These are phyloP conservation scores for Bubo bubo DNA, from an alignment of 2,113 vertebrate genomes.

Conservation along the genomic window DNA sequence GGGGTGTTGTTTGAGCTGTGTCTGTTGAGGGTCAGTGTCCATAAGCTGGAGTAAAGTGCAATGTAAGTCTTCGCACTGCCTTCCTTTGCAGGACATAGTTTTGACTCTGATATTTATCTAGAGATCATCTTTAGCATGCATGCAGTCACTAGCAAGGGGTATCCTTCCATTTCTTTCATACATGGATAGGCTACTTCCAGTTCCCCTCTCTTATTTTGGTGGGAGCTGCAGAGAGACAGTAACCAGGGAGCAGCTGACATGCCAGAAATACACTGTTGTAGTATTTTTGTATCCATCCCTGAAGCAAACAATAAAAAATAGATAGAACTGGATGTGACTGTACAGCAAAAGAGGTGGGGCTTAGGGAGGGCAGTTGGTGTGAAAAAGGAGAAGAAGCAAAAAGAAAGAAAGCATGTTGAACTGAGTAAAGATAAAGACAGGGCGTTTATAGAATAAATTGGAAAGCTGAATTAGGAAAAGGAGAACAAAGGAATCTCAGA, in stretches of 20 bases:
- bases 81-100: not conserved
- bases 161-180: not conserved
- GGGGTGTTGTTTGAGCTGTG: not conserved
- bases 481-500: not conserved
- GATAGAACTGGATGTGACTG: not conserved
- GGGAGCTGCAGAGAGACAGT: not conserved
- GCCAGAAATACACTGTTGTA: not conserved
- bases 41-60: not conserved
- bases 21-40: not conserved
- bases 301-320: not conserved
- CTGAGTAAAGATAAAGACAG: not conserved
- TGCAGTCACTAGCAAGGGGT: not conserved
- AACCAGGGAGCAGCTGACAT: not conserved
- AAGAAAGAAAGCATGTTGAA: not conserved
- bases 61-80: not conserved
- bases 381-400: not conserved
- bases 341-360: not conserved
- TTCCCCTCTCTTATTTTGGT: not conserved
- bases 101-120: not conserved
- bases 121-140: not conserved
- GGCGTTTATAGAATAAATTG: not conserved
- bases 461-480: not conserved
- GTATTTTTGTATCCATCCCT: not conserved
- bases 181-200: not conserved
- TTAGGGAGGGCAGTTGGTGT: not conserved